Percentiles rank a stretch among this genome's conserved stretches.
Evolutionary conservation across 2,797 vertebrate genomes (phyloP).

Genomic region (Hipposideros larvatus): DNA sequence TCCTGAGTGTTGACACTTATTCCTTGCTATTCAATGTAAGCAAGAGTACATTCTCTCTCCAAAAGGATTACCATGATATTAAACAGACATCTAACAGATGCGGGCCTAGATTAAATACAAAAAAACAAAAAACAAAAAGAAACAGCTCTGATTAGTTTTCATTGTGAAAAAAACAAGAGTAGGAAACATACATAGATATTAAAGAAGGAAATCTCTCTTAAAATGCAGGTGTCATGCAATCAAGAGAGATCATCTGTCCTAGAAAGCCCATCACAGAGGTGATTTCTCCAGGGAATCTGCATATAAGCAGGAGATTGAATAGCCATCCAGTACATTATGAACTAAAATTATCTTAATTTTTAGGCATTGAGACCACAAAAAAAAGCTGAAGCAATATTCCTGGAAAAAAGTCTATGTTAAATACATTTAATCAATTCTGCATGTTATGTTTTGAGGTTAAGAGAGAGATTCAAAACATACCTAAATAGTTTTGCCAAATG

Average conservation of each 20-base stretch:
- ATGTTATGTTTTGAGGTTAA: constrained; percentile 15
- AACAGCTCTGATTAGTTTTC: constrained; percentile 41
- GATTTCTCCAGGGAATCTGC: background rate
- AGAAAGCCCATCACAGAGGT: background rate
- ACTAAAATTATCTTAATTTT: constrained; percentile 17
- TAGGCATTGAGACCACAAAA: background rate
- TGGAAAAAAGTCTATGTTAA: background rate
- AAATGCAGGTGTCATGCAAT: background rate
- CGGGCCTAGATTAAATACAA: background rate
- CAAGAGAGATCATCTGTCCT: background rate
- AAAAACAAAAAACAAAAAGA: background rate
- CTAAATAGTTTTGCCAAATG: constrained; percentile 54
- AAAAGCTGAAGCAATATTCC: background rate
- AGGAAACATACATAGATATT: background rate
- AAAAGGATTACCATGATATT: constrained; percentile 36
- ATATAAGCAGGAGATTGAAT: background rate
- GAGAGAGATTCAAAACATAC: background rate
- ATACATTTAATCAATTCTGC: background rate
- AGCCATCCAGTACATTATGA: background rate
- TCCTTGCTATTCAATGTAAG: background rate
- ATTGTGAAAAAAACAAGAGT: background rate
- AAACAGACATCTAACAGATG: constrained; percentile 48
- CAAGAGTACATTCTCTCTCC: constrained; percentile 16
- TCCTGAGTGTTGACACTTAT: constrained; percentile 33
- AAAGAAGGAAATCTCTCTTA: constrained; percentile 19